These are phyloP conservation scores for Nesometra sesokonis DNA, from an alignment of 35 echinoderm and acorn worm genomes.

Conservation along the genomic window DNA sequence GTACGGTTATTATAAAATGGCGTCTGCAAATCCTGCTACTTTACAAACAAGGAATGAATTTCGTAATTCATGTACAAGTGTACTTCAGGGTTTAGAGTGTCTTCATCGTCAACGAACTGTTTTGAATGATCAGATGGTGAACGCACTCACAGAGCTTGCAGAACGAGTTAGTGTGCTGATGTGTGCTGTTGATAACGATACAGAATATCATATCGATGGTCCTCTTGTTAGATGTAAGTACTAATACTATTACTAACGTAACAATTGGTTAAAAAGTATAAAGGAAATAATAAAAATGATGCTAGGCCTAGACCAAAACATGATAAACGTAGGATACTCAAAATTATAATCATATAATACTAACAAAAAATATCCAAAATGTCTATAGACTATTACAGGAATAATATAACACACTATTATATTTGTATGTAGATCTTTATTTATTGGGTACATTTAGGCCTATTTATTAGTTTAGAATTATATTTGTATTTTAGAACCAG, in stretches of 20 bases:
- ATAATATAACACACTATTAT: no score
- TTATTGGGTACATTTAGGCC: no score
- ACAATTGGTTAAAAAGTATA: no score
- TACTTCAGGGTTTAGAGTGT: constrained; percentile 67
- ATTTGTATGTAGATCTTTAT: no score
- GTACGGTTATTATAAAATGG: constrained; percentile 15
- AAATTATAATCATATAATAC: no score
- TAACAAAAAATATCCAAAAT: no score
- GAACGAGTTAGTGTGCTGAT: constrained; percentile 34
- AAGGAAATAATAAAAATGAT: no score
- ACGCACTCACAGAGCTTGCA: constrained; percentile 45
- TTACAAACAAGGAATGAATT: constrained; percentile 75
- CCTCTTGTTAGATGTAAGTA: constrained; percentile 97
- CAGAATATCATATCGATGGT: constrained; percentile 85
- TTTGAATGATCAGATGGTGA: constrained; percentile 44
- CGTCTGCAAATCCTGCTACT: constrained; percentile 94
- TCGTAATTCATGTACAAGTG: constrained; percentile 82
- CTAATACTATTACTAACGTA: neutral
- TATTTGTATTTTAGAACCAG: no score
- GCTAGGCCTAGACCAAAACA: no score
- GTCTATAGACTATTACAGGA: no score
- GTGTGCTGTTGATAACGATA: constrained; percentile 61
- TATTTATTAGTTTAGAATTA: no score
- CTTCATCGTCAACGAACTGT: constrained; percentile 58
- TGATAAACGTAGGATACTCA: no score